Evolutionary conservation across 2,888 invertebrate species (phyloP), one percentile per base, ranked within the genome.

Genomic region (Diaphora mendica): DNA sequence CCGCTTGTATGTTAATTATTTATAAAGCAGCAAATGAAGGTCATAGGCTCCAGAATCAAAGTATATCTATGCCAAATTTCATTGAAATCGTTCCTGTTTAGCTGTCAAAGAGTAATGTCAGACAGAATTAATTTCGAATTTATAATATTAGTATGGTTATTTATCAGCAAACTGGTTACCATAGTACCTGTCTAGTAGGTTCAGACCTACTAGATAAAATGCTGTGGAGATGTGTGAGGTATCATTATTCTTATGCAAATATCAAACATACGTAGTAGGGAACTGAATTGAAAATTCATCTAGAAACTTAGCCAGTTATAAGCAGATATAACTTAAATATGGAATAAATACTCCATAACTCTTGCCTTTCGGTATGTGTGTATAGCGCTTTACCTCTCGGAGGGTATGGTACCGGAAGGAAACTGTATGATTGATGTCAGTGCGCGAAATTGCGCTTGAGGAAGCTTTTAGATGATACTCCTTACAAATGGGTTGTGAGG

Each of bases 401-500:
- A 77, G 62, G 64, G 70, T 75, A 77, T 79, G 65, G 74, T 75
- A 76, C 81, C 81, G 78, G 79, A 73, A 81, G 85, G 83, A 84
- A 77, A 66, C 73, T 33, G 67, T 30, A 77, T 82, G 83, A 83
- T 83, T 84, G 84, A 83, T 83, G 80, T 70, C 55, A 23, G 59
- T 59, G 69, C 35, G 35, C 48, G 39, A 44, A 73, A 73, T 30
- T 68, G 68, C 59, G 33, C 51, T 13, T 33, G 42, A 70, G 70
- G 73, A 73, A 70, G 73, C 70, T 73, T 48, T 73, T 70, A 73
- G 66, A 62, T 62, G 70, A 62, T 70, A 65, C 48, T 30, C 44
- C 62, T 70, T 9, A 66, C 66, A 44, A 66, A 59, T 62, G 55
- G 65, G 42, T 70, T 51, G 62, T 64, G 35, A 33, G 62, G 70